Evolutionary conservation across 2,888 invertebrate species (phyloP), one percentile per base, ranked within the genome.

Genomic region (Limnephilus auricula): DNA sequence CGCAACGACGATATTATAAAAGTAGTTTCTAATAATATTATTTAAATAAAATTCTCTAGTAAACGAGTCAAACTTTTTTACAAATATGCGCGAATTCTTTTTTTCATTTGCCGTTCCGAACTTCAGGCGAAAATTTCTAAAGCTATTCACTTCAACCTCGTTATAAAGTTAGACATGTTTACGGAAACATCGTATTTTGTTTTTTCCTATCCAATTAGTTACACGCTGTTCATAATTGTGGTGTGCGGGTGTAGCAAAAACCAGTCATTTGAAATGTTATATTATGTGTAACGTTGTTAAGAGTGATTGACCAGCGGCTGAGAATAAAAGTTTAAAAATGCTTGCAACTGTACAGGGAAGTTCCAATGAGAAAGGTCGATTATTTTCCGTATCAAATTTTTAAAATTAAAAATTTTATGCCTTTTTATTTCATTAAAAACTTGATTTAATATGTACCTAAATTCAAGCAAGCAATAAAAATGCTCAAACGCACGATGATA

Each of bases 161-260:
- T 65, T 65, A 65, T 65, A 65, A 65, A 65, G 65, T 65, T 65
- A n/a, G 65, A 65, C 65, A 65, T 65, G 65, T 65, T 65, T 65
- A 65, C 65, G 65, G n/a, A 65, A 65, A 65, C 65, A 65, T 65
- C 25, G 65, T 65, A 25, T 65, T 65, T 25, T 65, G 65, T 65
- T 65, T 65, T 65, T n/a, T 65, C 25, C 25, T n/a, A 25, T 9
- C 65, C 65, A 65, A 65, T 65, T 65, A 65, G 65, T 65, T 65
- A 9, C 65, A 65, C 25, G 65, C 25, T 65, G 25, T 65, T 65
- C 65, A 25, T n/a, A 65, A 25, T 65, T 25, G n/a, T 65, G 65
- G 0, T 25, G 9, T 10, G 25, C 65, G 65, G 25, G 9, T 65
- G 65, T 65, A 65, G 25, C 5, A 65, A 65, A n/a, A 65, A 65